Base-by-base conservation (phyloP, 2,888 invertebrate species). In the Hypolimnas misippus region DNA sequence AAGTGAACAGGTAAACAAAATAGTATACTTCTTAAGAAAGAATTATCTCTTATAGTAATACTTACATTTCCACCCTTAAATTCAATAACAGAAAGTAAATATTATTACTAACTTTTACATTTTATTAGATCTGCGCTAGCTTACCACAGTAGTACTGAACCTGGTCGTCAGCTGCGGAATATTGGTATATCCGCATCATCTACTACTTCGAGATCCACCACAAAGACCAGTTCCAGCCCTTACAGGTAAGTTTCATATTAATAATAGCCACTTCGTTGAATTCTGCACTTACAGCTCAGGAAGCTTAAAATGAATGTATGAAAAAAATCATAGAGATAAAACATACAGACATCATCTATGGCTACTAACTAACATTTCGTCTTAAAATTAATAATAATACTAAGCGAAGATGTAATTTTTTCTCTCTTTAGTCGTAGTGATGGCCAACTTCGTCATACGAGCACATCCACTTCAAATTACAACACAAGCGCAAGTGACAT, bases 151-250 rank as follows among this genome's bases (percentile, higher is more conserved):
- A 94, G 94, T 31, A 83, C 87, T 0, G 91, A 91, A 63, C 81
- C 86, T 10, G 90, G 89, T 0, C 82, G 87, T 0, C 90, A 86
- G 70, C 64, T 91, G 71, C 77, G 97, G 52, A 96, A 97, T 81
- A 95, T 98, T 67, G 98, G 98, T 33, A 98, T 98, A 73, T 98
- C 98, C 10, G 97, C 98, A 0, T 98, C 98, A 0, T 98, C 98
- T 65, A 98, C 98, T 0, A 98, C 98, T 0, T 98, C 98, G 0
- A 93, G 98, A 68, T 98, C 98, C 31, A 98, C 98, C 0, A 98
- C 97, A 53, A 98, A 98, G 85, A 98, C 98, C 12, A 96, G 97
- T 74, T 97, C 98, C 29, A 97, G 98, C 83, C 97, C 98, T 8
- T 98, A 98, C 79, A 95, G 96, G 95, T 95, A 81, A 69, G 53